Conservation (phyloP, 2,888 invertebrate genomes). For the Idaea biselata region DNA sequence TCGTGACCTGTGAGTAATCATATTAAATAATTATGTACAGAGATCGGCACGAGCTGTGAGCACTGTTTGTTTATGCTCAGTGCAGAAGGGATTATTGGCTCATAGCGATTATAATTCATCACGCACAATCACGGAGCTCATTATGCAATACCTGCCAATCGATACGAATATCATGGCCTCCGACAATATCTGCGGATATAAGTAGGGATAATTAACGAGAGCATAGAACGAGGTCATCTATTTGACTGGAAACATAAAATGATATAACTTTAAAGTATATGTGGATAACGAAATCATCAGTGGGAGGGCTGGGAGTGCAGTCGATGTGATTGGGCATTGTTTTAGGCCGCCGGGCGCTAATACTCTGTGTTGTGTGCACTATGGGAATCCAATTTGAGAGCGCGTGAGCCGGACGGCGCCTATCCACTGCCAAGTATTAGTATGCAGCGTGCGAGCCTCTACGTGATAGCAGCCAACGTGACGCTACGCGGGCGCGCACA, state of each 20-base stretch:
- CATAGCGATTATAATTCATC: slow-evolving; percentile 61
- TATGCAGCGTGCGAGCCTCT: slow-evolving; percentile 50
- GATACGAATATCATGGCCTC: slow-evolving; percentile 20
- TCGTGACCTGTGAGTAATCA: slow-evolving; percentile 12
- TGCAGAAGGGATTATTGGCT: slow-evolving; percentile 49
- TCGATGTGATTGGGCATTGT: slow-evolving; percentile 73
- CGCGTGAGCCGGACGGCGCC: slow-evolving; percentile 27
- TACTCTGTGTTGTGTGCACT: slow-evolving; percentile 54
- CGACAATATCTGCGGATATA: slow-evolving; percentile 9
- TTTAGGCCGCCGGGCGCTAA: slow-evolving; percentile 50
- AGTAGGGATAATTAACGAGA: neutral
- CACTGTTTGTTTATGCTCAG: slow-evolving; percentile 13
- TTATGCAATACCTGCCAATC: slow-evolving; percentile 37
- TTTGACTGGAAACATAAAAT: neutral
- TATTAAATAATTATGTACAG: slow-evolving; percentile 3
- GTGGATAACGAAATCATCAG: slow-evolving; percentile 8
- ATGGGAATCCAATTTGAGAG: slow-evolving; percentile 67
- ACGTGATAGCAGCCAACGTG: slow-evolving; percentile 62
- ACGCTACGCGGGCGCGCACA: slow-evolving; percentile 56
- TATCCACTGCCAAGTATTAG: slow-evolving; percentile 52
- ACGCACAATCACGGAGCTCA: slow-evolving; percentile 48
- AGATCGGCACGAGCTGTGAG: neutral
- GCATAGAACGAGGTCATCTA: slow-evolving; percentile 6
- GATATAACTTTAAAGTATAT: slow-evolving; percentile 9
- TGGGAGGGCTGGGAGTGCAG: slow-evolving; percentile 29